Evolutionary conservation across 2,888 invertebrate genomes (phyloP).

Genomic region (Chymomyza amoena): DNA sequence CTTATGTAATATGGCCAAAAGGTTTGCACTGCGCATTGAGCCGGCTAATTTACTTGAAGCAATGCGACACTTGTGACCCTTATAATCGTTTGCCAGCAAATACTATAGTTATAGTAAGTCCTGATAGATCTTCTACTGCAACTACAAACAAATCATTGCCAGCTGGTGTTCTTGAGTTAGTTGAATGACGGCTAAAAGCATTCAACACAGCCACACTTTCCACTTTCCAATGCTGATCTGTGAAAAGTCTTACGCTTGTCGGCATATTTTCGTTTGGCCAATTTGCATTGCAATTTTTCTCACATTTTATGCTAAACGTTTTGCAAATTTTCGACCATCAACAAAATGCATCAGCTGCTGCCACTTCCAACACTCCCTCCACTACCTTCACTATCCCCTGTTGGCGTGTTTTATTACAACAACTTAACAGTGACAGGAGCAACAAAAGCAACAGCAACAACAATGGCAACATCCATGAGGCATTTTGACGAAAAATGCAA

Average conservation of each 20-base stretch:
- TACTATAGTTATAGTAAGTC: not conserved
- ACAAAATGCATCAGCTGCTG: slow-evolving; percentile 58
- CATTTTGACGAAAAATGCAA: slow-evolving; percentile 64
- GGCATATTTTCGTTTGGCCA: slow-evolving; percentile 20
- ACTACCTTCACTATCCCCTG: not conserved
- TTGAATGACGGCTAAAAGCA: not conserved
- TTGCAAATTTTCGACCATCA: slow-evolving; percentile 68
- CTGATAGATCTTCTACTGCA: not conserved
- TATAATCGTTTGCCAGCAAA: slow-evolving; percentile 10
- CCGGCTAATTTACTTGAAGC: slow-evolving; percentile 34
- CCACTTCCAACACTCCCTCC: slow-evolving; percentile 8
- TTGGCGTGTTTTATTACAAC: slow-evolving; percentile 34
- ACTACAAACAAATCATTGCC: slow-evolving; percentile 37
- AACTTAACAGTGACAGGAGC: slow-evolving; percentile 22
- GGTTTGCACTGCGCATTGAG: slow-evolving; percentile 24
- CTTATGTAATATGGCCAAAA: not conserved
- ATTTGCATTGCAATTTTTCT: slow-evolving; percentile 63
- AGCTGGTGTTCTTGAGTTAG: slow-evolving; percentile 10
- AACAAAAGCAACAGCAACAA: slow-evolving; percentile 19
- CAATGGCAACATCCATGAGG: not conserved
- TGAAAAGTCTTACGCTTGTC: not conserved
- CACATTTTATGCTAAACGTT: slow-evolving; percentile 57
- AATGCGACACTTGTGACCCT: slow-evolving; percentile 33
- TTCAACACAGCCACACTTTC: slow-evolving; percentile 5
- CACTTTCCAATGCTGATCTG: not conserved